Conservation (phyloP, 2,113 vertebrate species). For the Grantiella picta region DNA sequence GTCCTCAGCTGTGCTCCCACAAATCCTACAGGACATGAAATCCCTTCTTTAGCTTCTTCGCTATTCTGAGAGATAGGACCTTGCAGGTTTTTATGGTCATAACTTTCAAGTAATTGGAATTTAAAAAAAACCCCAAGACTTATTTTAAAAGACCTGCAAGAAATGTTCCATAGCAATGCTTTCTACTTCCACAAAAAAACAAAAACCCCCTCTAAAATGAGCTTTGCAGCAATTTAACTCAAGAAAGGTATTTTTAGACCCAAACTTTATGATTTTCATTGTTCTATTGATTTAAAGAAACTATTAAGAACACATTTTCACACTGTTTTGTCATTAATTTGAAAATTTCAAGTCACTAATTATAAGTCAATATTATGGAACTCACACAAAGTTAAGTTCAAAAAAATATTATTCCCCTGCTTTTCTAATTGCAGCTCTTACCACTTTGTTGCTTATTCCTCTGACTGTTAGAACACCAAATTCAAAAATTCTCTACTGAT, state of each 20-base stretch:
- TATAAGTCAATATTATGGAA: background rate
- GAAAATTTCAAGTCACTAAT: background rate
- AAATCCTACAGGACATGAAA: background rate
- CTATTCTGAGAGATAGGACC: background rate
- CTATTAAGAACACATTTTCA: background rate
- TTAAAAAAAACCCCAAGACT: background rate
- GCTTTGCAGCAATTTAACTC: background rate
- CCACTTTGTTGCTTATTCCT: background rate
- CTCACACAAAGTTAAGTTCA: background rate
- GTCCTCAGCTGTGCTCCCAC: background rate
- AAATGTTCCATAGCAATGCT: background rate
- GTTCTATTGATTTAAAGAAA: background rate
- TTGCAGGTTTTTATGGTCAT: background rate
- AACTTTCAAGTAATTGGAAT: background rate
- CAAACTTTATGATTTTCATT: background rate
- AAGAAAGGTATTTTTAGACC: background rate
- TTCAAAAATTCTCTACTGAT: background rate
- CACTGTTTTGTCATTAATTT: background rate
- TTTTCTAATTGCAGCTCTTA: background rate
- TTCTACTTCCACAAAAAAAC: background rate
- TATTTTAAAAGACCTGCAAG: background rate
- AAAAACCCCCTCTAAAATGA: background rate
- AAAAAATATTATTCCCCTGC: background rate
- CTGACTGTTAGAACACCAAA: background rate
- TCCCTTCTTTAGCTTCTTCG: background rate